A percentile compares a stretch with the other conserved stretches of the same genome.
These are phyloP conservation scores for Zaprionus africanus DNA, from an alignment of 1,140 invertebrate genomes.

Conservation along the genomic window DNA sequence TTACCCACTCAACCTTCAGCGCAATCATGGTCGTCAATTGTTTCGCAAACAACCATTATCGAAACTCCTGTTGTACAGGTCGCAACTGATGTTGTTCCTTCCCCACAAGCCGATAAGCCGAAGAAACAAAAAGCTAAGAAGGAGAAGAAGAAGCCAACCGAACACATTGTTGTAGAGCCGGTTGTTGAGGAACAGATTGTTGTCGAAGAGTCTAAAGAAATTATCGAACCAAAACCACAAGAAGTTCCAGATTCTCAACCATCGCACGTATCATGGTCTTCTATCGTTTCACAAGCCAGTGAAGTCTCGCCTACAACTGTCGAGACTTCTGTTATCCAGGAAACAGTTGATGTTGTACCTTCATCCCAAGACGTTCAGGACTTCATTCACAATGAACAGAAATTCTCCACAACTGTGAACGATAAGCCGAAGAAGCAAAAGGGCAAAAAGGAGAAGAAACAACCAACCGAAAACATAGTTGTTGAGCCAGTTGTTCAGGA, in stretches of 20 bases:
- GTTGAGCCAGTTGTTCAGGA: neutral
- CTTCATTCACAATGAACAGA: constrained; percentile 25
- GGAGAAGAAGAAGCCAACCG: constrained; percentile 1
- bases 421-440: constrained; percentile 37
- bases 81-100: neutral
- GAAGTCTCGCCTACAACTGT: neutral
- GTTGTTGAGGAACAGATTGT: constrained; percentile 5
- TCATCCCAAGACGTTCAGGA: constrained; percentile 11
- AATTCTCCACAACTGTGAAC: constrained; percentile 5
- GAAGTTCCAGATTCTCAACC: neutral
- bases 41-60: constrained; percentile 22
- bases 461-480: neutral
- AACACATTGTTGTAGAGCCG: neutral
- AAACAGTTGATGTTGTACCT: neutral
- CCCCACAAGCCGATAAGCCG: neutral
- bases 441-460: constrained; percentile 18
- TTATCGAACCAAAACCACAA: neutral
- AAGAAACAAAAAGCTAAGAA: constrained; percentile 24
- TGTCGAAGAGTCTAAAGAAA: neutral
- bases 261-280: constrained; percentile 47
- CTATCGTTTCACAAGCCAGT: constrained; percentile 43
- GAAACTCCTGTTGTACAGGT: constrained; percentile 7
- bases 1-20: constrained; percentile 17
- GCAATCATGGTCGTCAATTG: constrained; percentile 69
- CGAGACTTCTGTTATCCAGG: neutral